A percentile compares a stretch with the other conserved stretches of the same genome.
Conservation (phyloP, 2,797 vertebrate species). For the Tauraco hartlaubi region DNA sequence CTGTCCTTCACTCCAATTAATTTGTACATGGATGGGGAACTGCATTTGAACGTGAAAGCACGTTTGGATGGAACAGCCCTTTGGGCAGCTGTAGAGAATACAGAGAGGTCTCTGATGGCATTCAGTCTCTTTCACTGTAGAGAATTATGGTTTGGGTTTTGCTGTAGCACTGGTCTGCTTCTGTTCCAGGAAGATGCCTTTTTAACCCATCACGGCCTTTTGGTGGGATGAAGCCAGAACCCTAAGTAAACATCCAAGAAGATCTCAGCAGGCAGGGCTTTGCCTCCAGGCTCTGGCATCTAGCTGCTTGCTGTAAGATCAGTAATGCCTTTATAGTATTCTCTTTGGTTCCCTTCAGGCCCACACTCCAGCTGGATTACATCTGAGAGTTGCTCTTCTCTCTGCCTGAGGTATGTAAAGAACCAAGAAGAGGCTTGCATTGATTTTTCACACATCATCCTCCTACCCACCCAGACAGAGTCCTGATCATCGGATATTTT, state of each 20-base stretch:
- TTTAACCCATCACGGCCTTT: not conserved
- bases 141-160: not conserved
- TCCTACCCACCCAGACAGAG: not conserved
- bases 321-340: not conserved
- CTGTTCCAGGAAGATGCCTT: not conserved
- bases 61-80: not conserved
- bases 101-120: not conserved
- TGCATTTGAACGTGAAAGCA: not conserved
- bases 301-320: not conserved
- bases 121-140: not conserved
- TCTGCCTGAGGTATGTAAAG: not conserved
- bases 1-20: not conserved
- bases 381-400: not conserved
- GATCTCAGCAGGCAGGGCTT: not conserved
- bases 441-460: conserved; percentile 9
- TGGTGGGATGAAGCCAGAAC: not conserved
- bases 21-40: not conserved
- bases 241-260: not conserved
- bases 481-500: not conserved
- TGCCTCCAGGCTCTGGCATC: not conserved
- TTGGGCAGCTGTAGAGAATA: not conserved
- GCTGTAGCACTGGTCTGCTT: not conserved
- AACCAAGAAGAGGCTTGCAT: not conserved
- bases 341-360: not conserved
- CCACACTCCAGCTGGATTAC: not conserved